Percentiles rank a stretch among this genome's conserved stretches.
These are phyloP conservation scores for Leucopternis melanops DNA, from an alignment of 2,113 vertebrate genomes.

Conservation along the genomic window DNA sequence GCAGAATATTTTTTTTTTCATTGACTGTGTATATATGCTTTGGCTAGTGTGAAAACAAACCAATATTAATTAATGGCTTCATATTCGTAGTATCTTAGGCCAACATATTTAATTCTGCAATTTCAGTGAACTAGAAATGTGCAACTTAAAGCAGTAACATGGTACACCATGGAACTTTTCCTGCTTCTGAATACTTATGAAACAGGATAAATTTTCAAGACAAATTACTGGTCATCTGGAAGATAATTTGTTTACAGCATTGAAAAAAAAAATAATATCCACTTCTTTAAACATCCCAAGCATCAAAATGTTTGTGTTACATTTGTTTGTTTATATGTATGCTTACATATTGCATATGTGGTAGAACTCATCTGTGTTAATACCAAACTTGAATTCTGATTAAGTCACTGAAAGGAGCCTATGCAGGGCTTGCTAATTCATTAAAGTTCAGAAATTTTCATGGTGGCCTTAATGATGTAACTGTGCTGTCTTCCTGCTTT, in stretches of 20 bases:
- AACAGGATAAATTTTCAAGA: not conserved
- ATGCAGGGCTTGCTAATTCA: not conserved
- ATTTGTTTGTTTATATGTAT: not conserved
- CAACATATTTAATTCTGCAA: not conserved
- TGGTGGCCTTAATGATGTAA: not conserved
- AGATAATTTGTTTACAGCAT: not conserved
- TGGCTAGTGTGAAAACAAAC: not conserved
- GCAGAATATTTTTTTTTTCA: not conserved
- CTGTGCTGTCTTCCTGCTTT: not conserved
- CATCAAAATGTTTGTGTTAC: not conserved
- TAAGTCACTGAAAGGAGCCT: not conserved
- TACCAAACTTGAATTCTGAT: not conserved
- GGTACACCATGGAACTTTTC: not conserved
- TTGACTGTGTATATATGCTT: not conserved
- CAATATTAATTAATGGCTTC: not conserved
- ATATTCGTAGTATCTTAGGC: not conserved
- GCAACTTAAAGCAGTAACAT: not conserved
- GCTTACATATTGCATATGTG: not conserved
- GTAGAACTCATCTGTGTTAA: not conserved
- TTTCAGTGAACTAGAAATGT: not conserved
- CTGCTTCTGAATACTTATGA: not conserved
- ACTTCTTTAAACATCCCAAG: not conserved
- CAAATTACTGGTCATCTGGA: not conserved
- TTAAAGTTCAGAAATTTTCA: not conserved
- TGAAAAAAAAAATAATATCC: not conserved